phyloP scores from a whole-genome alignment of 2,113 vertebrate species.

The Alexandromys fortis region DNA sequence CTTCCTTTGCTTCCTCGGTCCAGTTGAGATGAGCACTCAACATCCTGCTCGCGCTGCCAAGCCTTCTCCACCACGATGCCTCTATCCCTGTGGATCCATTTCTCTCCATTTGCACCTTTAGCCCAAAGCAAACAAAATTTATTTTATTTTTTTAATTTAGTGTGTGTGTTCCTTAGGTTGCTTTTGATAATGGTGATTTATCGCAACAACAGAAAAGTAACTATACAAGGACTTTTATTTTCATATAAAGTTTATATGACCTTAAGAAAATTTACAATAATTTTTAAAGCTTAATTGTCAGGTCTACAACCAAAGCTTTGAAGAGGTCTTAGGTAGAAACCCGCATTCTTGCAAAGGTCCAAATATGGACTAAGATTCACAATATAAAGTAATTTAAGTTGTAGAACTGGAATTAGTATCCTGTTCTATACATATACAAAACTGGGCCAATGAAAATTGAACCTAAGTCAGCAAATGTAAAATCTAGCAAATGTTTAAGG shows the following conservation, averaged over 20 bases:
- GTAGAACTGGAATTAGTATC: constrained; percentile 9
- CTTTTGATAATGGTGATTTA: not conserved
- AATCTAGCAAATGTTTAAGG: constrained; percentile 36
- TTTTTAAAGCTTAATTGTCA: constrained; percentile 6
- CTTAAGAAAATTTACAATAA: constrained; percentile 27
- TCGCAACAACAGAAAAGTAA: not conserved
- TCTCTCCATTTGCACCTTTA: no score
- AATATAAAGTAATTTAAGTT: constrained; percentile 13
- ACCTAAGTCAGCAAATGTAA: constrained; percentile 47
- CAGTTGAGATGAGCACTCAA: not conserved
- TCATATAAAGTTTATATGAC: not conserved
- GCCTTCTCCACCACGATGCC: not conserved
- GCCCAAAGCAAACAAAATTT: no score
- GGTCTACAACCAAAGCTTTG: not conserved
- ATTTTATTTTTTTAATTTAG: no score
- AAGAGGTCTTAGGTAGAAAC: not conserved
- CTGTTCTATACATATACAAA: constrained; percentile 29
- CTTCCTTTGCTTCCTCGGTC: not conserved
- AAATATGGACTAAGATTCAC: constrained; percentile 9
- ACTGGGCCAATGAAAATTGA: constrained; percentile 58
- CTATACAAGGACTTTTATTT: not conserved
- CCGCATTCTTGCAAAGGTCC: not conserved
- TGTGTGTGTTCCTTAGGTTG: not conserved
- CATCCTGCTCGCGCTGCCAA: not conserved
- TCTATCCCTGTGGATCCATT: not conserved